Evolutionary conservation across 2,113 vertebrate species (phyloP), one percentile per base, ranked within the genome.

Genomic region (Atrichornis clamosus): DNA sequence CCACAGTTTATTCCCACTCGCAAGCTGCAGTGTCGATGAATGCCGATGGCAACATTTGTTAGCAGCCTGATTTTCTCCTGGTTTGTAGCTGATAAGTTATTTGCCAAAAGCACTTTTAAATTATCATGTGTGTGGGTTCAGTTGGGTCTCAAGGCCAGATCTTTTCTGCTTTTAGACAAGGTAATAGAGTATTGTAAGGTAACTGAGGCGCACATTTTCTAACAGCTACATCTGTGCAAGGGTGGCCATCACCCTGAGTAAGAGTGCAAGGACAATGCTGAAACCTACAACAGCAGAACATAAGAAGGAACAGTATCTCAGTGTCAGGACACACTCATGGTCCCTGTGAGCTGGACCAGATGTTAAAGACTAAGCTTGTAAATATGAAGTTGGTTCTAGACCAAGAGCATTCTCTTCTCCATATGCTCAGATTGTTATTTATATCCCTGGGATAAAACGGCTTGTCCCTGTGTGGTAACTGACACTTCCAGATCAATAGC

Each of bases 401-500:
- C 42, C 60, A 82, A 60, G 49, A 91, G 22, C 18, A 47, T 32
- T 63, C 35, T 63, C 60, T 59, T 90, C 33, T 72, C 52, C 12
- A 2, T 58, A 64, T 68, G 53, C 44, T 91, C 70, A 77, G 62
- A 33, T 15, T 81, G 69, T 89, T 97, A 96, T 96, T 96, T 96
- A 87, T 91, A 93, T 70, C 67, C 26, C 39, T 55, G 55, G 30
- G 44, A 89, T 87, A 73, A 96, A 94, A 77, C 1, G 0, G 23
- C 67, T 59, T 94, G 93, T 94, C 50, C 84, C 55, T 0, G 1
- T 39, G 68, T 80, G 59, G 74, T 90, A 96, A 94, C 19, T 83
- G 91, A 88, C 84, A 85, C 90, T 91, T 96, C 55, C 49, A 93
- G 89, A 96, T 96, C 93, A 95, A 93, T 90, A 94, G 77, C 68